These are phyloP conservation scores for Romanogobio albipinnatus DNA, from an alignment of 2,113 vertebrate species.

Conservation along the genomic window DNA sequence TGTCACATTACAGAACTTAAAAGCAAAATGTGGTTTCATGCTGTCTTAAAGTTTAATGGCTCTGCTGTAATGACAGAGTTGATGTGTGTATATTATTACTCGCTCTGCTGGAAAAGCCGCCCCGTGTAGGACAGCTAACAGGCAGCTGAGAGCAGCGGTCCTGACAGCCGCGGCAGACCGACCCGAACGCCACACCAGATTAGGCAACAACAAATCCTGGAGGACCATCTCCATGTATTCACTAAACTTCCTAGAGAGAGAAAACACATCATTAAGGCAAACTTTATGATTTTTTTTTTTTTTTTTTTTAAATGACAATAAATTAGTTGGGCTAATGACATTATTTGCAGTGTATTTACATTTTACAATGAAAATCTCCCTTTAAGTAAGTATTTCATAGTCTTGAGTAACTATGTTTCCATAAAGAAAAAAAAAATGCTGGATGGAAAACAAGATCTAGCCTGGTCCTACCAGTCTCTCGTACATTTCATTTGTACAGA, in stretches of 20 bases:
- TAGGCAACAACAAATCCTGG: conserved; percentile 85
- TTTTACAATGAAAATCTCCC: background rate
- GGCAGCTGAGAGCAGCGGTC: conserved; percentile 86
- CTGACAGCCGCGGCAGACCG: conserved; percentile 88
- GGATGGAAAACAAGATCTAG: too few relatives aligned
- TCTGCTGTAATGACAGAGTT: too few relatives aligned
- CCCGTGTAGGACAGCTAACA: conserved; percentile 85
- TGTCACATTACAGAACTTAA: background rate
- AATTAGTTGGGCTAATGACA: background rate
- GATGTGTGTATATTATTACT: conserved; percentile 70
- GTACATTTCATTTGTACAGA: too few relatives aligned
- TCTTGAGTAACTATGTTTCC: too few relatives aligned
- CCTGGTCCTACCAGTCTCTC: too few relatives aligned
- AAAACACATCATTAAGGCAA: background rate
- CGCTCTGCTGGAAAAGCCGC: conserved; percentile 75
- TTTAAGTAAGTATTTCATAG: background rate
- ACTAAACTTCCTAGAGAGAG: conserved; percentile 78
- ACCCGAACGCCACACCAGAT: conserved; percentile 91
- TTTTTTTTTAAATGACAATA: background rate
- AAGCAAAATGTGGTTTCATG: background rate
- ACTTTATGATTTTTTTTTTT: background rate
- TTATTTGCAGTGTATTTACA: background rate
- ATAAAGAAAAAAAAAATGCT: too few relatives aligned
- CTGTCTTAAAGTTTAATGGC: too few relatives aligned
- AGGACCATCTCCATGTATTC: conserved; percentile 80